Evolutionary conservation across 2,797 vertebrate species (phyloP), one percentile per base, ranked within the genome.

Genomic region (Hyperoplus lanceolatus): DNA sequence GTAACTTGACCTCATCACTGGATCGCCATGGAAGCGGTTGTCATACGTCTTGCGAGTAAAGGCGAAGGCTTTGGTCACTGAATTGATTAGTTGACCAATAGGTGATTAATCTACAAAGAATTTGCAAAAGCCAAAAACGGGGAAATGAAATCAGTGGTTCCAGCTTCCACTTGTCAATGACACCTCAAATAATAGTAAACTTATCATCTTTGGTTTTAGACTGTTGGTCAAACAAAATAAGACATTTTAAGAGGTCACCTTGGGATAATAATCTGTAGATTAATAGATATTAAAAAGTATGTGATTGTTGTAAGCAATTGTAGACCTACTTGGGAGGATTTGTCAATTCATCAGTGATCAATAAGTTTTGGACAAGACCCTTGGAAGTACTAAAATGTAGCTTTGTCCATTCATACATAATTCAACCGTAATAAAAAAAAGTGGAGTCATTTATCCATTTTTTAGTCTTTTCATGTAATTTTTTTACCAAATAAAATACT

Each of bases 331-430:
- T 63, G 43, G 13, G 53, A 58, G 38, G 59, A 73, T 72, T 53
- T 69, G 54, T 53, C 51, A 61, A 38, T 67, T 80, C 50, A 75
- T 69, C 10, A 15, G 15, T 58, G 67, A 88, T 89, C 81, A 73
- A 65, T 86, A 84, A 50, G 12, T 38, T n/a, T 41, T 70, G 54
- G 16, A 15, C 6, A 21, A 41, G 29, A 8, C 8, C 38, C 18
- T 14, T 39, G 68, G 9, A 58, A 50, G 39, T n/a, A 48, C 62
- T 4, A 43, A 45, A 41, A 38, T 9, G 10, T 6, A 10, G 50
- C 53, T 59, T 50, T 48, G 64, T 81, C 66, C 45, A n/a, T 76
- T 63, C 16, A 55, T 42, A 69, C 29, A 29, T 29, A 29, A 29
- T 29, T 29, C 66, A 43, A 13, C 49, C 57, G 56, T 60, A 46